Evolutionary conservation across 2,113 vertebrate species (phyloP).

Genomic region (Ondatra zibethicus): DNA sequence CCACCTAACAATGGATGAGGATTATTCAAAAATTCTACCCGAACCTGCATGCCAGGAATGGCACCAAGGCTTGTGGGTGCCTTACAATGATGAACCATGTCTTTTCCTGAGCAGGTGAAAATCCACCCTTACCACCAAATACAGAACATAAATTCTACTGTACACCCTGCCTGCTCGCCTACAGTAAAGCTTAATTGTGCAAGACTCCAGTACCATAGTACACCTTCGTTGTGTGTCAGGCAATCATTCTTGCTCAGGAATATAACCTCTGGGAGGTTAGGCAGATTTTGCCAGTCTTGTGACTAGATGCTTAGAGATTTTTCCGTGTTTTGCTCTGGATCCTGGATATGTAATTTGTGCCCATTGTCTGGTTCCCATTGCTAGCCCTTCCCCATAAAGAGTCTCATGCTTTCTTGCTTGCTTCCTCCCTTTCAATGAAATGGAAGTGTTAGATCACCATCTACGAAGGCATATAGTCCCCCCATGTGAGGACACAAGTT

Average conservation of each 20-base stretch:
- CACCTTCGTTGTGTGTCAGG: not conserved
- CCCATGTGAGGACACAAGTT: not conserved
- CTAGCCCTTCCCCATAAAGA: too few relatives aligned
- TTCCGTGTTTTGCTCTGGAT: not conserved
- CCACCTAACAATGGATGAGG: not conserved
- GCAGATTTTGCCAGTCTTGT: not conserved
- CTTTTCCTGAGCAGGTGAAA: not conserved
- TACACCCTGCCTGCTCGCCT: not conserved
- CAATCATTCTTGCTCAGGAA: not conserved
- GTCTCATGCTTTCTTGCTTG: not conserved
- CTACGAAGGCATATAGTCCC: not conserved
- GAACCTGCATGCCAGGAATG: too few relatives aligned
- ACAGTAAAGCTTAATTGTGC: not conserved
- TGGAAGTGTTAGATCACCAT: not conserved
- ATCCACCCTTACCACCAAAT: not conserved
- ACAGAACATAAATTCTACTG: not conserved
- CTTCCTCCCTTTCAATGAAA: not conserved
- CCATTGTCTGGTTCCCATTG: too few relatives aligned
- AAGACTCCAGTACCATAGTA: not conserved
- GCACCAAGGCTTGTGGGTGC: not conserved
- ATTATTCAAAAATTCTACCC: too few relatives aligned
- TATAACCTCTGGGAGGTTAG: not conserved
- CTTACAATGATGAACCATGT: not conserved
- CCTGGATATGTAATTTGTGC: not conserved
- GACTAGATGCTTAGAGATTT: not conserved